Conservation (phyloP, 92 coral and sea anemone genomes). For the Bergia puertoricense region DNA sequence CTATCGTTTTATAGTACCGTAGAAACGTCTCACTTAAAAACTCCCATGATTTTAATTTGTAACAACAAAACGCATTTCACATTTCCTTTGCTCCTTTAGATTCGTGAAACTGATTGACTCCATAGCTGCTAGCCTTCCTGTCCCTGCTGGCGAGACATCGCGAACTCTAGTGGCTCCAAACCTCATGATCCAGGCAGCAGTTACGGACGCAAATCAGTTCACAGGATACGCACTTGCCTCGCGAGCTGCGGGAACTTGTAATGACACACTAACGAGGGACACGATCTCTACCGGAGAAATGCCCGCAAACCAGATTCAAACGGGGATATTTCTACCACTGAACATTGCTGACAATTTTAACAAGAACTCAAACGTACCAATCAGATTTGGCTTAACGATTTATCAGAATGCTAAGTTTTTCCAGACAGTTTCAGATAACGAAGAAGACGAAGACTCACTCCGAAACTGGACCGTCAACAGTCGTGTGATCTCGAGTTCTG, state of each 20-base stretch:
- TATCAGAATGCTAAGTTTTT: conserved; percentile 76
- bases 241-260: conserved; percentile 26
- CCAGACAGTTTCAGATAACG: conserved; percentile 53
- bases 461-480: conserved; percentile 45
- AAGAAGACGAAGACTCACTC: conserved; percentile 23
- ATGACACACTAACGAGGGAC: conserved; percentile 28
- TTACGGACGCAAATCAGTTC: conserved; percentile 49
- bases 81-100: conserved; percentile 33
- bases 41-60: too few species aligned
- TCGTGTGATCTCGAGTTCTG: conserved; percentile 58
- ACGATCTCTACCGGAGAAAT: conserved; percentile 44
- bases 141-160: conserved; percentile 48
- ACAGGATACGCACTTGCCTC: conserved; percentile 61
- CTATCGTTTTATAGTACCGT: too few species aligned
- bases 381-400: conserved; percentile 67
- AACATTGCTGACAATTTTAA: conserved; percentile 39
- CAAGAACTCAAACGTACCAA: conserved; percentile 4
- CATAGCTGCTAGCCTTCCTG: conserved; percentile 67
- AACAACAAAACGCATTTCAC: neutral
- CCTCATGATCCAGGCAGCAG: conserved; percentile 66
- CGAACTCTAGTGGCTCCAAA: conserved; percentile 50
- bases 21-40: too few species aligned
- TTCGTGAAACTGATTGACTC: conserved; percentile 59
- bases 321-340: conserved; percentile 59
- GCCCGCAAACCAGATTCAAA: conserved; percentile 52